phyloP scores from a whole-genome alignment of 37 sponge, comb jelly and placozoan species.

The Beroe forskalii region DNA sequence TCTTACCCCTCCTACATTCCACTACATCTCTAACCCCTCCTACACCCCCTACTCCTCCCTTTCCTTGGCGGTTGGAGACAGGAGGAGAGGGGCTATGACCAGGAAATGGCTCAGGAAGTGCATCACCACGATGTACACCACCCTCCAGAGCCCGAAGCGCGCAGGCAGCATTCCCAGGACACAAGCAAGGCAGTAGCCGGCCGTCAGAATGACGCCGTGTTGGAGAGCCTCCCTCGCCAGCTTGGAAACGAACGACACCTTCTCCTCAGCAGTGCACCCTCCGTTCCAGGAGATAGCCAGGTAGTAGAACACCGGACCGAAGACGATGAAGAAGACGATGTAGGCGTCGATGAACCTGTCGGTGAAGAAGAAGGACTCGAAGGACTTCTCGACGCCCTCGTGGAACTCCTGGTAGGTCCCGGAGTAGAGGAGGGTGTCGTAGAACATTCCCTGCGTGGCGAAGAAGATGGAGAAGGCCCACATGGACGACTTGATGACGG shows the following conservation, averaged over 20 bases:
- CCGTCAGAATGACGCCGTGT: neutral
- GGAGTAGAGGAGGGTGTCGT: conserved; percentile 17
- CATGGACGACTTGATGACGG: conserved; percentile 5
- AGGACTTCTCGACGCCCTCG: conserved; percentile 1
- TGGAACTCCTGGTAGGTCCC: conserved; percentile 26
- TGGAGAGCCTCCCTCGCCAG: neutral
- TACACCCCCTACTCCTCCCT: too few relatives aligned
- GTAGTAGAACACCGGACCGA: conserved; percentile 18
- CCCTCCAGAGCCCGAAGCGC: neutral
- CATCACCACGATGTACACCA: neutral
- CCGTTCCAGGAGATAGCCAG: conserved; percentile 5
- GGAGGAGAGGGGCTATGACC: neutral
- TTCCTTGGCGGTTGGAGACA: conserved; percentile 1
- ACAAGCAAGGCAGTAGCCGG: neutral
- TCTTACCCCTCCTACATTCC: neutral
- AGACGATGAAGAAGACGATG: conserved; percentile 23
- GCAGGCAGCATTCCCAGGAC: neutral
- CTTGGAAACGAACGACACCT: neutral
- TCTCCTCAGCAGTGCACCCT: neutral
- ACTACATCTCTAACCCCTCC: neutral
- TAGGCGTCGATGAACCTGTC: conserved; percentile 3
- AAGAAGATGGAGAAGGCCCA: too few relatives aligned
- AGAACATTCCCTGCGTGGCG: neutral
- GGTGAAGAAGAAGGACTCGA: conserved; percentile 8
- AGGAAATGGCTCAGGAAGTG: neutral